Evolutionary conservation across 1,140 invertebrate genomes (phyloP), one percentile per base, ranked within the genome.

Genomic region (Hesperophylax magnus): DNA sequence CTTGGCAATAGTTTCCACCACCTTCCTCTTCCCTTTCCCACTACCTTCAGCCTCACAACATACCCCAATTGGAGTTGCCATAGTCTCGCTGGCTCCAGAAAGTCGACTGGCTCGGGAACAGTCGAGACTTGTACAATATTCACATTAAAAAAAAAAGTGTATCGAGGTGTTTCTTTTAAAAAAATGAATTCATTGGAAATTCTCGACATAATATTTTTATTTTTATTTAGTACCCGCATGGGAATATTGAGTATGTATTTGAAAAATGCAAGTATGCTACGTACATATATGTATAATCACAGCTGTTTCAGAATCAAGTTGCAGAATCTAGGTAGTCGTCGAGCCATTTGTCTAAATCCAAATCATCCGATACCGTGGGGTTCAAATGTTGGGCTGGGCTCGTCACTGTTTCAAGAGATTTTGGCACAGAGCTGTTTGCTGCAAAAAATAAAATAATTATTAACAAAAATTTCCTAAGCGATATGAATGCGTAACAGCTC

Each of bases 291-390:
- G 9, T 47, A 47, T 8, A 39, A 39, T 39, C 34, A 47, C 39
- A 47, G 39, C 39, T 39, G 34, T 60, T 60, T 22, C 17, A 17
- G 20, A 20, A 9, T 67, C 11, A 69, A 17, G 18, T 34, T 18
- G 52, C 17, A 22, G 72, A 76, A 22, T 89, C 88, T 81, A 90
- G 86, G 81, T 88, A 89, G 77, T 90, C 89, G 69, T 89, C 88
- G 1, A 90, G 85, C 89, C 89, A 90, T 81, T 89, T 88, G 80
- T 90, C 88, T 14, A 90, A 84, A 82, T 90, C 88, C 17, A 79
- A 79, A 18, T 76, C 63, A 34, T 31, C 17, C 27, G 60, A 18
- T 65, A 39, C 20, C 3, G 24, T 15, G 22, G 69, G 11, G 22
- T 72, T 27, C 11, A 27, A 53, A 3, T 52, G 9, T 53, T 72